phyloP scores from a whole-genome alignment of 2,888 invertebrate genomes.

The Cheilosia impressa region DNA sequence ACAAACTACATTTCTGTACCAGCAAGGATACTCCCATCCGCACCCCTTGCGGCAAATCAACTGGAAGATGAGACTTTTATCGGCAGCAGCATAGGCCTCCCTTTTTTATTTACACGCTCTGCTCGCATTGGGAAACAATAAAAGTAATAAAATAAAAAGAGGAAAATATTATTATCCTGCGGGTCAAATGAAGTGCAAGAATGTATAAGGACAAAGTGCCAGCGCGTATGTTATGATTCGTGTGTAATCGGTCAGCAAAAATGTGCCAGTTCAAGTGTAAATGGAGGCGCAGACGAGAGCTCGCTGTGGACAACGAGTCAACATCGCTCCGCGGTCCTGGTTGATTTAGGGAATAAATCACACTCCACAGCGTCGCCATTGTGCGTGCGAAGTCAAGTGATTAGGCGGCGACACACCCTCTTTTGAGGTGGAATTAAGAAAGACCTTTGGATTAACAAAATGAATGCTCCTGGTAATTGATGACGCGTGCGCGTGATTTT shows the following conservation, averaged over 20 bases:
- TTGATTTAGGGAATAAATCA: conserved; percentile 46
- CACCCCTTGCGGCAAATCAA: conserved; percentile 58
- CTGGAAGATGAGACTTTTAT: conserved; percentile 67
- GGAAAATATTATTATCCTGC: conserved; percentile 57
- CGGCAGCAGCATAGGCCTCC: neutral
- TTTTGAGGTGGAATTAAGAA: conserved; percentile 68
- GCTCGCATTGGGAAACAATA: conserved; percentile 53
- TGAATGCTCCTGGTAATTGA: conserved; percentile 65
- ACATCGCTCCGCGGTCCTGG: conserved; percentile 29
- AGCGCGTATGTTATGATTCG: conserved; percentile 73
- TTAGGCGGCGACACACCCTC: conserved; percentile 63
- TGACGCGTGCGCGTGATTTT: conserved; percentile 70
- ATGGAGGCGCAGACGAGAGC: conserved; percentile 58
- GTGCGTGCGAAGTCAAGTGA: conserved; percentile 65
- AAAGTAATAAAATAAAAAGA: conserved; percentile 61
- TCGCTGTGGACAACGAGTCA: conserved; percentile 19
- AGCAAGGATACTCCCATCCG: conserved; percentile 8
- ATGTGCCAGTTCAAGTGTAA: conserved; percentile 66
- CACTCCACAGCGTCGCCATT: conserved; percentile 57
- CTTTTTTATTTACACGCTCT: conserved; percentile 28
- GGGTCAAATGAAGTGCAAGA: conserved; percentile 41
- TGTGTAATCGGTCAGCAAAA: conserved; percentile 75
- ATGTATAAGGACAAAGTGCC: conserved; percentile 15
- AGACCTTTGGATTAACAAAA: conserved; percentile 26
- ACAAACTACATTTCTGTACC: conserved; percentile 41